Evolutionary conservation across 35 echinoderm and acorn worm species (phyloP).

Genomic region (Heliocidaris erythrogramma): DNA sequence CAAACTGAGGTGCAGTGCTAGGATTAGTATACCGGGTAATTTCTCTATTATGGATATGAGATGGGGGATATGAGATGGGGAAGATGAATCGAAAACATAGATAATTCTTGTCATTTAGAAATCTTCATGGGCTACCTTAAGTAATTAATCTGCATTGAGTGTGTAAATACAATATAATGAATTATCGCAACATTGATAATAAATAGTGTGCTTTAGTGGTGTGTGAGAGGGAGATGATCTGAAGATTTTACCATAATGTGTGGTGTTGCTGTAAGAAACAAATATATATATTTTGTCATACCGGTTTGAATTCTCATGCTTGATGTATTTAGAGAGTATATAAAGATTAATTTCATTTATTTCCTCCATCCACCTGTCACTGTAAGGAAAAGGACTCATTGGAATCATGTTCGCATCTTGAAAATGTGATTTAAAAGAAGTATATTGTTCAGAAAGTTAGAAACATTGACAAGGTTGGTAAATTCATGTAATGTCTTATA

Average conservation of each 20-base stretch:
- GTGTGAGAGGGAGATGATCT: neutral
- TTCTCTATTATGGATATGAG: neutral
- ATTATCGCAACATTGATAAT: neutral
- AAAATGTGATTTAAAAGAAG: too few relatives aligned
- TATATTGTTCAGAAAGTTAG: too few relatives aligned
- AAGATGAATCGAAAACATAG: neutral
- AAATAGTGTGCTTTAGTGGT: conserved; percentile 4
- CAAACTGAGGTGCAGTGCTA: too few relatives aligned
- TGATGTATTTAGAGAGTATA: neutral
- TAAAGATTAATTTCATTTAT: neutral
- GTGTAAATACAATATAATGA: neutral
- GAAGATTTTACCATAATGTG: neutral
- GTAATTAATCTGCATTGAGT: neutral
- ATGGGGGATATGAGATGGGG: neutral
- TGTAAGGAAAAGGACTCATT: too few relatives aligned
- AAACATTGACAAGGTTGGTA: too few relatives aligned
- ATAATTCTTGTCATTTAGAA: neutral
- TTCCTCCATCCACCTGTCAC: neutral
- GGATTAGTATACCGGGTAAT: neutral
- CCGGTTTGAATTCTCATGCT: neutral
- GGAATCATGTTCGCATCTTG: too few relatives aligned
- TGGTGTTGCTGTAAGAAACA: neutral
- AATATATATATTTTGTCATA: conserved; percentile 14
- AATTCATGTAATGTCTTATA: too few relatives aligned
- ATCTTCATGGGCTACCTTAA: neutral